Evolutionary conservation across 2,888 invertebrate genomes (phyloP), one percentile per base, ranked within the genome.

Genomic region (Oegoconia quadripuncta): DNA sequence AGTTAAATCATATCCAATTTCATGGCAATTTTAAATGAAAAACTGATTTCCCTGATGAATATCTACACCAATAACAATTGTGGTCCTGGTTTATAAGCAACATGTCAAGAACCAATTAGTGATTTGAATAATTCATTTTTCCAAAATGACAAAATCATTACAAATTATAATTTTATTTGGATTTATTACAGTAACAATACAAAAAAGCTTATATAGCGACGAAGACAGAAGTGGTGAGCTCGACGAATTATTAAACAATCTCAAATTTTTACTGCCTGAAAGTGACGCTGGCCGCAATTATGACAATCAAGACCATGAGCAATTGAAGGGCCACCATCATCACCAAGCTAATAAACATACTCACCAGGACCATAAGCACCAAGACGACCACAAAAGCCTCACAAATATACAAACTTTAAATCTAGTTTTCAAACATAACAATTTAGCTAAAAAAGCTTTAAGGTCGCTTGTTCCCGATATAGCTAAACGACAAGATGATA

Each of bases 361-460:
- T 22, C 22, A 22, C 8, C n/a, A n/a, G 26, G 16, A 20, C 22
- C 32, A 32, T 9, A 8, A 22, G 3, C 20, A 7, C 7, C 9
- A 7, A 22, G 13, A 32, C 1, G 22, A 32, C 22, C 22, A 22
- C 14, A 22, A 32, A 8, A 22, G 22, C 22, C 20, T 20, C 14
- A 12, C 14, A 14, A 46, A 50, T 33, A 28, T 48, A 11, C 44
- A 48, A 36, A 34, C 46, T 1, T 11, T 50, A 8, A 50, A 52
- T 37, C 14, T 41, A 1, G 8, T 42, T 25, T 46, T 48, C 14
- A 44, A 46, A 31, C 28, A 45, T 9, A 26, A 17, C 3, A 20
- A 18, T 1, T 6, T n/a, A 8, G 23, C 7, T 8, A 25, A 33
- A 14, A 14, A 33, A 33, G 15, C 7, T 18, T 20, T 7, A n/a